Conservation (phyloP, 2,113 vertebrate species). For the Aspiorhynchus laticeps region DNA sequence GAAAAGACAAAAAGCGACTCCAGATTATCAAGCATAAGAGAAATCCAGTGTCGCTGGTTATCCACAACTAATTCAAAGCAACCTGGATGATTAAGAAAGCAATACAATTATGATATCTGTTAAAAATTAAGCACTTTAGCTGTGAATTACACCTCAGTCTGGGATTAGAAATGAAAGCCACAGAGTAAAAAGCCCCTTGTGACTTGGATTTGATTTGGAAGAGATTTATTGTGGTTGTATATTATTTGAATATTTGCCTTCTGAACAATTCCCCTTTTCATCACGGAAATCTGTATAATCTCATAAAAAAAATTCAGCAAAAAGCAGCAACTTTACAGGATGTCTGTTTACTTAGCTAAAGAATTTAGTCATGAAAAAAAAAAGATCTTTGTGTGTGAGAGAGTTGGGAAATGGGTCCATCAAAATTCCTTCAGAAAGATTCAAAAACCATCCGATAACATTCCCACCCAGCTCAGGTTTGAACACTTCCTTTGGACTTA, state of each 20-base stretch:
- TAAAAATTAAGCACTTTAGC: background rate
- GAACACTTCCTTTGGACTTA: slow-evolving; percentile 14
- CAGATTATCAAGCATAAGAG: background rate
- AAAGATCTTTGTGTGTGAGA: background rate
- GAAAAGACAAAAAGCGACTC: background rate
- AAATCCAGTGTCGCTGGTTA: background rate
- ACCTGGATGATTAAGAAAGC: background rate
- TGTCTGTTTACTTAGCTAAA: background rate
- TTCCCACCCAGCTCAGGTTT: slow-evolving; percentile 4
- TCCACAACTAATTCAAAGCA: background rate
- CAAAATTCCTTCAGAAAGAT: background rate
- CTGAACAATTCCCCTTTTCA: slow-evolving; percentile 11
- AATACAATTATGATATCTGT: background rate
- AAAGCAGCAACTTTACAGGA: background rate
- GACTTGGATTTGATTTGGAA: slow-evolving; percentile 43
- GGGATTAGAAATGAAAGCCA: slow-evolving; percentile 32
- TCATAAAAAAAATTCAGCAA: background rate
- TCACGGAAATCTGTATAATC: background rate
- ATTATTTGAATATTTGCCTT: slow-evolving; percentile 32
- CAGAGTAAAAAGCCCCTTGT: slow-evolving; percentile 31
- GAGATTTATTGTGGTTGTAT: slow-evolving; percentile 2
- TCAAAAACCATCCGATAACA: slow-evolving; percentile 24
- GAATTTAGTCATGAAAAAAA: background rate
- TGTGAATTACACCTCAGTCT: background rate
- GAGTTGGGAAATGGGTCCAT: background rate